A percentile compares a stretch with the other conserved stretches of the same genome.
Evolutionary conservation across 2,113 vertebrate species (phyloP).

Genomic region (Synodontis membranacea): DNA sequence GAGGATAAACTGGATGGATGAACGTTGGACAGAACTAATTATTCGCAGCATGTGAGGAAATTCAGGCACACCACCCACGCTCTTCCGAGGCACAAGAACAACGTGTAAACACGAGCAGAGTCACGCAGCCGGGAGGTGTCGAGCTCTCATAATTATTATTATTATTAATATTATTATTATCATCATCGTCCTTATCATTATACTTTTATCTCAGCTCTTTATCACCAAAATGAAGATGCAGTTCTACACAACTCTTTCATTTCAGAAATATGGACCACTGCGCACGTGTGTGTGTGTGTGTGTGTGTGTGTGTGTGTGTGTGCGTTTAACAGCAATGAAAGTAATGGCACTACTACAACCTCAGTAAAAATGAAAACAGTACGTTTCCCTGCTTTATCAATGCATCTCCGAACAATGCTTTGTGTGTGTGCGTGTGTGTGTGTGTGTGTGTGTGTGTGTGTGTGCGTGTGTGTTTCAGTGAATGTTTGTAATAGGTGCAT

Average conservation of each 20-base stretch:
- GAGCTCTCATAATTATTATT: neutral
- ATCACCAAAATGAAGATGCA: neutral
- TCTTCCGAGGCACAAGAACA: neutral
- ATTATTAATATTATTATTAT: too few species aligned
- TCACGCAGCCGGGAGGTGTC: neutral
- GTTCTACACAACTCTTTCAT: neutral
- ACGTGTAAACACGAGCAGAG: neutral
- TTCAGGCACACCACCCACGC: conserved; percentile 12
- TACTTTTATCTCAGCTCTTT: neutral
- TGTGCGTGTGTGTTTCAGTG: too few species aligned
- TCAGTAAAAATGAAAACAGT: neutral
- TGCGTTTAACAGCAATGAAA: conserved; percentile 14
- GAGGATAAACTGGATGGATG: neutral
- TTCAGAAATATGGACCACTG: neutral
- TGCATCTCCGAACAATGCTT: neutral
- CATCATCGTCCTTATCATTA: too few species aligned
- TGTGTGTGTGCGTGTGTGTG: neutral
- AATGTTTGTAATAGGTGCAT: neutral
- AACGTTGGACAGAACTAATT: conserved; percentile 26
- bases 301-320: neutral
- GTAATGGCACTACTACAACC: neutral
- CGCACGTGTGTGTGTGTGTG: neutral
- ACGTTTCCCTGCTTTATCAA: neutral
- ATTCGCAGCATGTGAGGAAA: conserved; percentile 18
- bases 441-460: neutral